Base-by-base conservation (phyloP, 2,888 invertebrate genomes). In the Drosophila merina region DNA sequence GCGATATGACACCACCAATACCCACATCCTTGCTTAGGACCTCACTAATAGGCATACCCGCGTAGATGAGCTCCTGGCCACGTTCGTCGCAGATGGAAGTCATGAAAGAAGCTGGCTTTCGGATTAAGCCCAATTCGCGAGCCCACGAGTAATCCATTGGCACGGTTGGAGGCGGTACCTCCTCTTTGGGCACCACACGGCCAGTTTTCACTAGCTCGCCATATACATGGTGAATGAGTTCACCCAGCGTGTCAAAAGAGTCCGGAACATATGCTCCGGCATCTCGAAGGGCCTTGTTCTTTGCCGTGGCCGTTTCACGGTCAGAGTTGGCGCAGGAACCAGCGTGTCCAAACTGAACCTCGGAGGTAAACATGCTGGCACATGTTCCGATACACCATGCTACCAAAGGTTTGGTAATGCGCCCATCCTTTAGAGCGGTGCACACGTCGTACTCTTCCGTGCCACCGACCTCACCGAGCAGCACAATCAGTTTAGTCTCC, bases 101-200 rank as follows among this genome's bases (percentile, higher is more conserved):
- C 96, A 99, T 99, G 92, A 99, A 99, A 1, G 98, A 98, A 0
- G 99, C 99, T 42, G 99, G 99, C 90, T 99, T 99, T 38, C 99
- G 94, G 89, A 99, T 99, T 7, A 99, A 93, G 10, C 99, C 99
- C 69, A 99, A 93, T 93, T 99, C 99, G 31, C 88, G 94, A 0
- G 99, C 99, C 99, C 99, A 99, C 73, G 96, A 97, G 92, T 97
- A 99, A 92, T 99, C 99, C 99, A 99, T 99, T 7, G 99, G 99
- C n/a, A 99, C 99, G 14, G 99, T 99, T 2, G 99, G 99, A 36
- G 99, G 99, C 8, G 99, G 98, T 54, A 97, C 94, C 92, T 99
- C 99, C 45, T 96, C 95, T 79, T 95, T 95, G 0, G 97, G 97
- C 7, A 96, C 94, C 82, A 99, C 96, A 57, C 94, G 94, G 40